Base-by-base conservation (phyloP, 1,140 invertebrate species). In the Bathynomus jamesi region DNA sequence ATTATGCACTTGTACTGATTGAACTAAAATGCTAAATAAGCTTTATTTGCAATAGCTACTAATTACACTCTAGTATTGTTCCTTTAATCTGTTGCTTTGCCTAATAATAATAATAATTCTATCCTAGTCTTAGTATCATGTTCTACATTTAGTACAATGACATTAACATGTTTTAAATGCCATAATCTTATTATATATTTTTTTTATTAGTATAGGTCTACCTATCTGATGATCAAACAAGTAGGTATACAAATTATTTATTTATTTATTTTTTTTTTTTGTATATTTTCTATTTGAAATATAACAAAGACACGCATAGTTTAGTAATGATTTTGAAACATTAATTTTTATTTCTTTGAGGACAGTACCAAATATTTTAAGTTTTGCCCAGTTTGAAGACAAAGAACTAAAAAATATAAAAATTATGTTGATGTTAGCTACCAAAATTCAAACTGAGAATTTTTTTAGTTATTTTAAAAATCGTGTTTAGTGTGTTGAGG, bases 171-270 rank as follows among this genome's bases (percentile, higher is more conserved):
- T n/a, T n/a, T n/a, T n/a, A n/a, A n/a, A n/a, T n/a, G n/a, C n/a
- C n/a, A 53, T 53, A 17, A 53, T 17, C 40, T 17, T 5, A 17
- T 53, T 5, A 11, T 53, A 53, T 17, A 11, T 99, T 46, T 53
- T 53, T 53, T 53, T 53, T 53, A 11, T 53, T 53, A 53, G 40
- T 21, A 53, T 53, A 89, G 11, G 31, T 4, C 25, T 66, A 66
- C 29, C 1, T 21, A 27, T 66, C 29, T 29, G n/a, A 29, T 3
- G 25, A 28, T 10, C 13, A 66, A 29, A 66, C n/a, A 21, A 31
- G 65, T 29, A 66, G 29, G 25, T 31, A 29, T 66, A 10, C 4
- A 31, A 13, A 27, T 2, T 31, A 4, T 28, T 13, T 4, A 53
- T 53, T 53, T 11, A 2, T 3, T 53, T 17, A 5, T 1, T 53